Base-by-base conservation (phyloP, 2,113 vertebrate genomes). In the Stigmatopora argus region DNA sequence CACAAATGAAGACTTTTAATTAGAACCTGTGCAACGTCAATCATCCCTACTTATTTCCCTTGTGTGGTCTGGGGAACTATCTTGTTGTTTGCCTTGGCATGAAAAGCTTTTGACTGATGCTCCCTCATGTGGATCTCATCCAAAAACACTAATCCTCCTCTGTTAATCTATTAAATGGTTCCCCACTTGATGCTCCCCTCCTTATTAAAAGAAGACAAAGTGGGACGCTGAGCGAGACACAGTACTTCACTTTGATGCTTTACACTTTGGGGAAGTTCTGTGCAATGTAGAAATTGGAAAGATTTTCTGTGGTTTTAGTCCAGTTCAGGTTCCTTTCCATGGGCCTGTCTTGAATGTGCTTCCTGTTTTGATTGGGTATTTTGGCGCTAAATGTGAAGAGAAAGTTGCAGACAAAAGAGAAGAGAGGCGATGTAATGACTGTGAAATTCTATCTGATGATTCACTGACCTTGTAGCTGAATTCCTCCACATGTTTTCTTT, bases 401-500 rank as follows among this genome's bases (percentile, higher is more conserved):
- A 19, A 59, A n/a, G 9, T 12, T 41, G 34, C 34, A 59, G 31
- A 38, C 34, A 59, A 59, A 59, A 59, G 34, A 59, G 31, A 8
- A 57, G 55, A 7, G 35, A 38, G 35, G 34, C 34, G 57, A 56
- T n/a, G 57, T 59, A 38, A 38, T 59, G 58, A 19, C 58, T 41
- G 58, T 44, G 58, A 61, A 61, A 61, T 38, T 14, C 58, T 7
- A 61, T 21, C 59, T 23, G n/a, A 41, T 4, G 41, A 23, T 61
- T 61, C 59, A 23, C 59, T 61, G 59, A 61, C 59, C 59, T 61
- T 61, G 58, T 23, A 23, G 41, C 59, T 45, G 14, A 45, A 61
- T 61, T 21, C 19, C 41, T 13, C 59, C 59, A 61, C 59, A 44
- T 61, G 59, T 61, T 61, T 61, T 61, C 41, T 45, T 61, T 61